Base-by-base conservation (phyloP, 2,888 invertebrate species). In the Heliconius ethilla region DNA sequence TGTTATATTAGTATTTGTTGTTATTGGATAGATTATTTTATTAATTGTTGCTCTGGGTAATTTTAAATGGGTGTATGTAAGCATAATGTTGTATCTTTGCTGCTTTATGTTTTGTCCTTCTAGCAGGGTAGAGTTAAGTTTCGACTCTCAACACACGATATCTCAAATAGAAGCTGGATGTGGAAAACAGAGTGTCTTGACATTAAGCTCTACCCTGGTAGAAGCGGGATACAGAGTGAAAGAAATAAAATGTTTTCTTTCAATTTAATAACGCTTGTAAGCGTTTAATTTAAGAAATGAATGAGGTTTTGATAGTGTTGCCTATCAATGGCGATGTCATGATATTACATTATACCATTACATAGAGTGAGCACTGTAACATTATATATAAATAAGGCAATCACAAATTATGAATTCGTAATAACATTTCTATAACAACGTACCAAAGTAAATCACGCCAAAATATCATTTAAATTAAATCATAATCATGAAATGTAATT, bases 401-500 rank as follows among this genome's bases (percentile, higher is more conserved):
- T 3, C 2, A 51, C 9, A 6, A 51, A 51, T 51, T 18, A 51
- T 51, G 51, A 18, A 51, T 51, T 22, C 51, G 18, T 51, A 51
- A 9, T 9, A 51, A 22, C 2, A 51, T 51, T 7, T 51, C 51
- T 22, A 18, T 7, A 22, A 22, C 51, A 51, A 22, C 18, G 22
- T 51, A 7, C 51, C 18, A 22, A 51, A 51, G 51, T 51, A 22
- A 51, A 22, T 51, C 51, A 51, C 51, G 22, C 7, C 51, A 51
- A 51, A 51, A 51, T 18, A 51, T 51, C 22, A 51, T 51, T 51
- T 51, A 51, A 72, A 59, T 59, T 72, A 70, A 70, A 70, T 33
- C 13, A 40, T 69, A 69, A 69, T 69, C n/a, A 69, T 59, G 13
- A 25, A 72, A 59, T 55, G 7, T 22, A 59, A 59, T 37, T 72